Conservation (phyloP, 2,113 vertebrate species). For the Telmatochromis brachygnathus region DNA sequence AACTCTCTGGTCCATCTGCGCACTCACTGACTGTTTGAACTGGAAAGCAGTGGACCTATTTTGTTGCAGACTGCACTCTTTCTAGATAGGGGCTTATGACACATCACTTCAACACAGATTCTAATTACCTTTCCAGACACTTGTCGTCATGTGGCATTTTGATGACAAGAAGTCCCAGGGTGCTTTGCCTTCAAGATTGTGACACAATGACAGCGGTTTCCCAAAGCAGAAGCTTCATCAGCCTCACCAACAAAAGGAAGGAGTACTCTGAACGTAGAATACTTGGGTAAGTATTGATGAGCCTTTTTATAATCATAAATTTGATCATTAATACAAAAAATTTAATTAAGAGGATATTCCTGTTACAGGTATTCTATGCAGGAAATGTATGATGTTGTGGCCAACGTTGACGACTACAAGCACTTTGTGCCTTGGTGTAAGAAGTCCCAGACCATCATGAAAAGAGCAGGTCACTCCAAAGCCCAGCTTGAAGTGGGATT, state of each 20-base stretch:
- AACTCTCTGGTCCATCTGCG: background rate
- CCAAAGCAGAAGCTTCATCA: slow-evolving; percentile 81
- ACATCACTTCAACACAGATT: background rate
- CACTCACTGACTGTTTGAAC: background rate
- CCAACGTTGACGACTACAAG: slow-evolving; percentile 92
- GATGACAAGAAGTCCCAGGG: slow-evolving; percentile 66
- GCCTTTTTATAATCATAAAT: background rate
- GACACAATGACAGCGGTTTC: slow-evolving; percentile 46
- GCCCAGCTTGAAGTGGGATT: slow-evolving; percentile 92
- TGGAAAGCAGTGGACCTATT: background rate
- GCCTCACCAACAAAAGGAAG: slow-evolving; percentile 84
- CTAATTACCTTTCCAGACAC: slow-evolving; percentile 57
- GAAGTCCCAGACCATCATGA: slow-evolving; percentile 83
- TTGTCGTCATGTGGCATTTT: slow-evolving; percentile 74
- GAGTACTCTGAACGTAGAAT: slow-evolving; percentile 91
- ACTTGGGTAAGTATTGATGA: slow-evolving; percentile 76
- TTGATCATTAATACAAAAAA: no score
- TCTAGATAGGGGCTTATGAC: background rate
- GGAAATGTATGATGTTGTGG: slow-evolving; percentile 92
- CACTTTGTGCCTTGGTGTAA: slow-evolving; percentile 94
- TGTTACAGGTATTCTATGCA: slow-evolving; percentile 85
- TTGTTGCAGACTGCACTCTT: background rate
- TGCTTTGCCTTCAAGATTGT: slow-evolving; percentile 30
- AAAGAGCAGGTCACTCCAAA: slow-evolving; percentile 79
- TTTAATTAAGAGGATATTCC: background rate